A percentile compares a stretch with the other conserved stretches of the same genome.
Evolutionary conservation across 2,797 vertebrate genomes (phyloP).

Genomic region (Aulostomus chinensis): DNA sequence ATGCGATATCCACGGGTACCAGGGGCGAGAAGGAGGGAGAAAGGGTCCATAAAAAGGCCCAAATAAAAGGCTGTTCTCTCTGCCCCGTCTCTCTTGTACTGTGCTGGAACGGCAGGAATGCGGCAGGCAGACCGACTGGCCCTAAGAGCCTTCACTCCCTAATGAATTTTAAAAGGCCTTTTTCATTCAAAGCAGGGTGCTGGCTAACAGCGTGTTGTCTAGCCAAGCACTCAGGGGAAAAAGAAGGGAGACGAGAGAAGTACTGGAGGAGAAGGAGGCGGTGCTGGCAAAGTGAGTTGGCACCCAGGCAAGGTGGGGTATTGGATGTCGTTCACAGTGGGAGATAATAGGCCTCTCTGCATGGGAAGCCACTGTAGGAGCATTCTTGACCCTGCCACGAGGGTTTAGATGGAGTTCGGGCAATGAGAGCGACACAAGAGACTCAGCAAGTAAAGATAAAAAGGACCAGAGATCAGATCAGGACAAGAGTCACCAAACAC

Average conservation of each 20-base stretch:
- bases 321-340: constrained; percentile 82
- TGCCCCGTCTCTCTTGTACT: constrained; percentile 80
- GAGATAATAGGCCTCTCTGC: constrained; percentile 84
- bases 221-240: constrained; percentile 52
- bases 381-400: constrained; percentile 81
- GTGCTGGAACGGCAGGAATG: constrained; percentile 91
- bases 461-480: background rate
- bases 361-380: constrained; percentile 69
- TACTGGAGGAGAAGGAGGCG: constrained; percentile 25
- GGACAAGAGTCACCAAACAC: background rate
- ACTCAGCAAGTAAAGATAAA: constrained; percentile 11
- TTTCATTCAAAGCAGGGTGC: constrained; percentile 86
- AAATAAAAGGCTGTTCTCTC: constrained; percentile 84
- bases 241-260: constrained; percentile 22
- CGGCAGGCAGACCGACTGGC: constrained; percentile 79
- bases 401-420: constrained; percentile 69
- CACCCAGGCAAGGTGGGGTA: constrained; percentile 81
- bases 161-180: constrained; percentile 96
- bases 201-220: constrained; percentile 81
- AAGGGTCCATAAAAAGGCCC: constrained; percentile 84
- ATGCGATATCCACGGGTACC: constrained; percentile 87
- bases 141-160: constrained; percentile 78
- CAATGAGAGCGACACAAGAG: constrained; percentile 39
- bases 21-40: constrained; percentile 60
- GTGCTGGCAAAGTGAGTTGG: constrained; percentile 75